Evolutionary conservation across 2,113 vertebrate species (phyloP), one percentile per base, ranked within the genome.

Genomic region (Potamarius usumacintae): DNA sequence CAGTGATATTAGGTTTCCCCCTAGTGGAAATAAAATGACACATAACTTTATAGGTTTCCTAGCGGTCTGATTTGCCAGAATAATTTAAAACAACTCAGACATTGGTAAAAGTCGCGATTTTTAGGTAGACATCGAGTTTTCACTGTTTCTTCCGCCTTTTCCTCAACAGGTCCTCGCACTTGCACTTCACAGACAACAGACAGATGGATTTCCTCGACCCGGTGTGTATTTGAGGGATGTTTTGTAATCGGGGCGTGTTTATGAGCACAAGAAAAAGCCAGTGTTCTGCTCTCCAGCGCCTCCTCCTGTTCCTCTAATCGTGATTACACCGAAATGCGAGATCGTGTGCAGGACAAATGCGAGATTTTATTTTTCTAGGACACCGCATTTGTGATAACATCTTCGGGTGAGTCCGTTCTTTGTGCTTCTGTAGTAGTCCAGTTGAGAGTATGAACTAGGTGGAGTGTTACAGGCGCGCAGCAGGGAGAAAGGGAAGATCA

Each of bases 371-470:
- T 65, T 86, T 87, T 81, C 81, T 85, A n/a, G 91, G 88, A 90
- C 92, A 85, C 89, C 69, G 87, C 76, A 90, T 82, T 82, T 91
- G 82, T 88, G 65, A 57, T 17, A 78, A 34, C 50, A 53, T 4
- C 1, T 27, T 18, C 63, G 92, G 94, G 93, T 94, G 94, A 9
- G 94, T 92, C 14, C 69, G 6, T 7, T 14, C 53, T 62, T 74
- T 10, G 25, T 55, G 1, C 4, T 30, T 80, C 11, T 7, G 9
- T 81, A 22, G 12, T 11, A 0, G 4, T 2, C 20, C 9, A 14
- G 79, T 1, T 48, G 74, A 76, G 9, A 52, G 18, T 11, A 78
- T 48, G 5, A 14, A 2, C 42, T 53, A 5, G 50, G 5, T n/a
- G 50, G 14, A 22, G n/a, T 12, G 27, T 1, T 12, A 27, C 5